Base-by-base conservation (phyloP, 2,888 invertebrate genomes). In the Saturnia pavonia region DNA sequence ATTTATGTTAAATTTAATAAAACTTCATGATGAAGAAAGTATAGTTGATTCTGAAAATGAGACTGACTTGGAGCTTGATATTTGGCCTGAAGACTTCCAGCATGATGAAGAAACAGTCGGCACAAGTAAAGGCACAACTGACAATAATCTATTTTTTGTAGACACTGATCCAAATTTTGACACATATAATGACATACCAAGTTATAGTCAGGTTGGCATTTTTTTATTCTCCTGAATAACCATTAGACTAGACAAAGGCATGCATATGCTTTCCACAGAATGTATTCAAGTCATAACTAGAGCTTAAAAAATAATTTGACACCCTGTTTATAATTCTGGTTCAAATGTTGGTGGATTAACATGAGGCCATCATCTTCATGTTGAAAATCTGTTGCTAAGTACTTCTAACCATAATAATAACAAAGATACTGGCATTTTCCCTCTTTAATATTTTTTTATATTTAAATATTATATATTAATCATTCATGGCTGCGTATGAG, bases 1-100 rank as follows among this genome's bases (percentile, higher is more conserved):
- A 67, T 94, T 94, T 81, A 85, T 95, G 82, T 80, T 92, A 68
- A 82, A 89, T 76, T 81, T 91, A 73, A 83, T 95, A 78, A 90
- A 89, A 82, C 74, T 88, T 71, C 84, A 88, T 82, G 82, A 87
- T 72, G 78, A 78, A 40, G 83, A 85, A 0, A 76, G 63, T 73
- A 71, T 80, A 27, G 71, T 74, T 74, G 82, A 83, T 65, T 81
- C 85, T 71, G 86, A 89, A 48, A 79, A 80, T 85, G 88, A 91
- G 71, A 87, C 88, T 79, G 90, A 91, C 74, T 82, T 90, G 75
- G 90, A 94, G 82, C 80, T 90, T 54, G 88, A 89, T 72, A 85
- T 90, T 78, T 90, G 91, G 93, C 88, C 89, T 0, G 94, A 88
- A 80, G 93, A 94, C 72, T 79, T 69, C 69, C 57, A 57, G 22